These are phyloP conservation scores for Sebastiscus tertius DNA, from an alignment of 2,797 vertebrate genomes.

Conservation along the genomic window DNA sequence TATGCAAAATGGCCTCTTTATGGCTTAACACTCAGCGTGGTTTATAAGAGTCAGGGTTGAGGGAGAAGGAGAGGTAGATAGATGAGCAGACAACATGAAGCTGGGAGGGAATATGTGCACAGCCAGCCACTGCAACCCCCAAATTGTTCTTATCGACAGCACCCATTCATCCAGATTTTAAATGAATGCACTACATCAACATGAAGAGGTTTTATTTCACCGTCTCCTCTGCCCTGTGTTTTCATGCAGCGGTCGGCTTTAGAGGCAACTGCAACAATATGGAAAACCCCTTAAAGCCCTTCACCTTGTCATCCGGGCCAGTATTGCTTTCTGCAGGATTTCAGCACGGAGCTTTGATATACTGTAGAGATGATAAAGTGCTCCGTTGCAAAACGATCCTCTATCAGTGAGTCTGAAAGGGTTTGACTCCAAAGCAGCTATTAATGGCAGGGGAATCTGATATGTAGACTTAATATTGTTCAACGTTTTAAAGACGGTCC, in stretches of 20 bases:
- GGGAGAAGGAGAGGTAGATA: constrained; percentile 1
- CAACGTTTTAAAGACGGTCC: constrained; percentile 4
- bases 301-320: constrained; percentile 37
- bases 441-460: constrained; percentile 25
- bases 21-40: constrained; percentile 39
- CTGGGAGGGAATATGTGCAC: background rate
- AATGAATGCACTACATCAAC: constrained; percentile 18
- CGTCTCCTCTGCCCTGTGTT: constrained; percentile 14
- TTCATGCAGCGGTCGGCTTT: constrained; percentile 19
- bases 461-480: background rate
- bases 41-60: constrained; percentile 43
- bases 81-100: constrained; percentile 8
- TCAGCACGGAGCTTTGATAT: constrained; percentile 38
- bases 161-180: constrained; percentile 14
- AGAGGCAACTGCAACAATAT: constrained; percentile 25
- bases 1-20: constrained; percentile 75
- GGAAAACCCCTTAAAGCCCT: constrained; percentile 41
- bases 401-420: constrained; percentile 25
- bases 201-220: constrained; percentile 28
- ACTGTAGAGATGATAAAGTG: constrained; percentile 35
- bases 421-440: constrained; percentile 12
- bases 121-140: background rate
- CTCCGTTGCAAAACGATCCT: constrained; percentile 29
- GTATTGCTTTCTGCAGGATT: constrained; percentile 22
- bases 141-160: constrained; percentile 8